Evolutionary conservation across 2,113 vertebrate genomes (phyloP).

Genomic region (Engraulis encrasicolus): DNA sequence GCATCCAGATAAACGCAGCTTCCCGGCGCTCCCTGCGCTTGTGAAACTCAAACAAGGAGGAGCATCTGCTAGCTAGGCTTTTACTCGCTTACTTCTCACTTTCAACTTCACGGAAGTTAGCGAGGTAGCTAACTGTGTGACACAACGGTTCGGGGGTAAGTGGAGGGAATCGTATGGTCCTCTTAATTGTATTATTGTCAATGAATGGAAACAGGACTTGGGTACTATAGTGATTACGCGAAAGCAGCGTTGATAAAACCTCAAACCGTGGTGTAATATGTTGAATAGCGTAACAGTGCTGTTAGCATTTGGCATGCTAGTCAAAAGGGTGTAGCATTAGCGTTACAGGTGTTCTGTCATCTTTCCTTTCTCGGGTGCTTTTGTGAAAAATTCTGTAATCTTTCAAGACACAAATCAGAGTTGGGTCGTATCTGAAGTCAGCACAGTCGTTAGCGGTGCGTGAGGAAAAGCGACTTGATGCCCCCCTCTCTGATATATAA

Average conservation of each 20-base stretch:
- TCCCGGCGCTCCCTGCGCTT: background rate
- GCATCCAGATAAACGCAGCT: background rate
- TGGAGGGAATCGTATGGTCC: background rate
- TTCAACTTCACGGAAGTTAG: constrained; percentile 19
- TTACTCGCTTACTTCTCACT: too few species aligned
- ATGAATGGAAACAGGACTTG: background rate
- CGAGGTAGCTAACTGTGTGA: background rate
- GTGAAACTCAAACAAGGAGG: constrained; percentile 7
- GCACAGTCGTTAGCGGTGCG: background rate
- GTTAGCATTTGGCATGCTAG: background rate
- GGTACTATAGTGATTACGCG: background rate
- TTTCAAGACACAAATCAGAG: too few species aligned
- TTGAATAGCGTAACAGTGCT: background rate
- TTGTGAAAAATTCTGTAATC: background rate
- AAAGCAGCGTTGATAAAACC: background rate
- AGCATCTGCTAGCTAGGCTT: background rate
- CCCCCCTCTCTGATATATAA: background rate
- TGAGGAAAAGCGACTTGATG: background rate
- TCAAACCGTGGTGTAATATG: background rate
- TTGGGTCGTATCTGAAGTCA: background rate
- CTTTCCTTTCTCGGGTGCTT: background rate
- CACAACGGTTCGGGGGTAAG: background rate
- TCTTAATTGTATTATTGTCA: background rate
- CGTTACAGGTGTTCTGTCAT: background rate
- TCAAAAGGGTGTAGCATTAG: background rate